phyloP scores from a whole-genome alignment of 2,797 vertebrate species.

The Percopsis omiscomaycus region DNA sequence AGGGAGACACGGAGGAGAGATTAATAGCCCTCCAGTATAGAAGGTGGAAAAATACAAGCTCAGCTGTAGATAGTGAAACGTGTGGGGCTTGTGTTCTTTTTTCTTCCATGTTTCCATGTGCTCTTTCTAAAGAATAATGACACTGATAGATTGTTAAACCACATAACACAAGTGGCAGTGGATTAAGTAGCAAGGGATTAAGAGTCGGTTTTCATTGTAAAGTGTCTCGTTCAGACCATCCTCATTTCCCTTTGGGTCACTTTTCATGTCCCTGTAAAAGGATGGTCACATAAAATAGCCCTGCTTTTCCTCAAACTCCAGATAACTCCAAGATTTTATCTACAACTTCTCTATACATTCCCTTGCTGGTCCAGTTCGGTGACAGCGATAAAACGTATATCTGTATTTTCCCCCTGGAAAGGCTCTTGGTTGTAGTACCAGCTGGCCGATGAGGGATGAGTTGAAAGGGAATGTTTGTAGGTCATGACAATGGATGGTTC shows the following conservation, averaged over 20 bases:
- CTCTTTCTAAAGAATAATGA: neutral
- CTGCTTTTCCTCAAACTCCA: constrained; percentile 18
- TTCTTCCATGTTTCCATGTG: neutral
- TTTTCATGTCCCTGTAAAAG: constrained; percentile 6
- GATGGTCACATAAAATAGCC: constrained; percentile 6
- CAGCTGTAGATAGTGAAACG: neutral
- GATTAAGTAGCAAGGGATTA: too few relatives aligned
- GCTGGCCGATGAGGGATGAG: constrained; percentile 29
- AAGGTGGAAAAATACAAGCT: constrained; percentile 10
- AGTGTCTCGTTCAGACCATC: too few relatives aligned
- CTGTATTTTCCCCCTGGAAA: constrained; percentile 4
- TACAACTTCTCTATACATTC: constrained; percentile 6
- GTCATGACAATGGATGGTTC: constrained; percentile 26
- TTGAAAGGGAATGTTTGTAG: constrained; percentile 27
- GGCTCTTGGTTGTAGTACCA: constrained; percentile 18
- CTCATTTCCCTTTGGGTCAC: too few relatives aligned
- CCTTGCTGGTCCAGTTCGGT: constrained; percentile 3
- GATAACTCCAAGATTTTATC: constrained; percentile 31
- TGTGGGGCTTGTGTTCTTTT: neutral
- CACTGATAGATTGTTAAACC: too few relatives aligned
- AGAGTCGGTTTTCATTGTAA: too few relatives aligned
- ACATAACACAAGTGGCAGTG: too few relatives aligned
- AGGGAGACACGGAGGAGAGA: constrained; percentile 17
- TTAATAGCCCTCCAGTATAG: constrained; percentile 24
- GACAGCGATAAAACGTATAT: constrained; percentile 3